These are phyloP conservation scores for Phoebastria nigripes DNA, from an alignment of 2,797 vertebrate genomes.

Conservation along the genomic window DNA sequence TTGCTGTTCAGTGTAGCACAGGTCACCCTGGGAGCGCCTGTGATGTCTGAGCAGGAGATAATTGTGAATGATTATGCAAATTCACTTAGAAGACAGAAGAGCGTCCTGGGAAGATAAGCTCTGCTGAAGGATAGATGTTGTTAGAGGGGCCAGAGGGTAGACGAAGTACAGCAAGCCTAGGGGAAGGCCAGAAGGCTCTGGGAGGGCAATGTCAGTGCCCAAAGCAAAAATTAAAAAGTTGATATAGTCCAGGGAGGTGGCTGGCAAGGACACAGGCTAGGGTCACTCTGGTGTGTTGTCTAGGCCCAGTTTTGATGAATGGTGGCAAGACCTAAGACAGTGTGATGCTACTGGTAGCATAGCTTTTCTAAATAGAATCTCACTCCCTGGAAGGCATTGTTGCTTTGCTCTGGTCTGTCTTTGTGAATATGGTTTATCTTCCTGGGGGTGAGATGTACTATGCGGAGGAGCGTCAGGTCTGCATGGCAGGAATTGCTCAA, in stretches of 20 bases:
- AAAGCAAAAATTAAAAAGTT: neutral
- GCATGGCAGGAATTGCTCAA: neutral
- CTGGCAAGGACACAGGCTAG: neutral
- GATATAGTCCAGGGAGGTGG: neutral
- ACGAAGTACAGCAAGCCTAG: neutral
- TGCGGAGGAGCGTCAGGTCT: neutral
- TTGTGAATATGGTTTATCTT: neutral
- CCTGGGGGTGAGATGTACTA: neutral
- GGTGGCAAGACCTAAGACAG: neutral
- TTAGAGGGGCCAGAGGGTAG: neutral
- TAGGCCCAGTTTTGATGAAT: neutral
- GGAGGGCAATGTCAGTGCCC: neutral
- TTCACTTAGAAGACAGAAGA: neutral
- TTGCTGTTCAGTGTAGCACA: neutral
- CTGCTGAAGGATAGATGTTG: neutral
- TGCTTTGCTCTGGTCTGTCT: neutral
- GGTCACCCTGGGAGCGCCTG: neutral
- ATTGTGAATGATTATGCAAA: neutral
- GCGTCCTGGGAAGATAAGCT: neutral
- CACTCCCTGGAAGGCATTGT: neutral
- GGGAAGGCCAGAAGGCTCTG: neutral
- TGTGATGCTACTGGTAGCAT: neutral
- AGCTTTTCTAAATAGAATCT: neutral
- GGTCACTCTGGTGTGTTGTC: neutral
- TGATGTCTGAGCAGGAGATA: neutral